Conservation (phyloP, 2,888 invertebrate species). For the Euproctis similis region DNA sequence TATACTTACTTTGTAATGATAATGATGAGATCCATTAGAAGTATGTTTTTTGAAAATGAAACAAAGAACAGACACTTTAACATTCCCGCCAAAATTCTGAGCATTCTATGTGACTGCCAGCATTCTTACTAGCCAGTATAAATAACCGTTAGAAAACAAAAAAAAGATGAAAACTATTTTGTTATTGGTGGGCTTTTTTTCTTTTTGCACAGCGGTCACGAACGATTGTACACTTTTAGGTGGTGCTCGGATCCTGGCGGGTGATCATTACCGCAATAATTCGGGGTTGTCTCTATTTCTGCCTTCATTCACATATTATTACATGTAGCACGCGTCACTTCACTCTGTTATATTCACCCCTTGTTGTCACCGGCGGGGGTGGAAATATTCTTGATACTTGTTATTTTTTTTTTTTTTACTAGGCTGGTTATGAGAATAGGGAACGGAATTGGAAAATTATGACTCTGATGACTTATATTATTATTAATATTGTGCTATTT, state of each 20-base stretch:
- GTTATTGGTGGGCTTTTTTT: too few relatives aligned
- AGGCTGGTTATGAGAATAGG: too few relatives aligned
- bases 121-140: too few relatives aligned
- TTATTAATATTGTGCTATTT: too few relatives aligned
- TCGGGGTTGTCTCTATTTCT: conserved; percentile 11
- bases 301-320: conserved; percentile 36
- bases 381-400: conserved; percentile 20
- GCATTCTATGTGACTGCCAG: too few relatives aligned
- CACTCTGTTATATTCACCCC: conserved; percentile 32
- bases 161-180: too few relatives aligned
- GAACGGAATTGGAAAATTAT: not conserved
- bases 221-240: not conserved
- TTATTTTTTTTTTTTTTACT: not conserved
- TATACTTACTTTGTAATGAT: too few relatives aligned
- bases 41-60: too few relatives aligned
- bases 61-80: too few relatives aligned
- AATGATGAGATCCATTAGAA: too few relatives aligned
- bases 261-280: conserved; percentile 26
- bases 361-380: conserved; percentile 10
- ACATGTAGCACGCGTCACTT: conserved; percentile 47
- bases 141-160: too few relatives aligned
- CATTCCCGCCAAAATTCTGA: too few relatives aligned
- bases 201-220: not conserved
- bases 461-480: not conserved
- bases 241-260: conserved; percentile 10